A percentile compares a stretch with the other conserved stretches of the same genome.
phyloP scores from a whole-genome alignment of 35 echinoderm and acorn worm species.

The Stichopus chloronotus region DNA sequence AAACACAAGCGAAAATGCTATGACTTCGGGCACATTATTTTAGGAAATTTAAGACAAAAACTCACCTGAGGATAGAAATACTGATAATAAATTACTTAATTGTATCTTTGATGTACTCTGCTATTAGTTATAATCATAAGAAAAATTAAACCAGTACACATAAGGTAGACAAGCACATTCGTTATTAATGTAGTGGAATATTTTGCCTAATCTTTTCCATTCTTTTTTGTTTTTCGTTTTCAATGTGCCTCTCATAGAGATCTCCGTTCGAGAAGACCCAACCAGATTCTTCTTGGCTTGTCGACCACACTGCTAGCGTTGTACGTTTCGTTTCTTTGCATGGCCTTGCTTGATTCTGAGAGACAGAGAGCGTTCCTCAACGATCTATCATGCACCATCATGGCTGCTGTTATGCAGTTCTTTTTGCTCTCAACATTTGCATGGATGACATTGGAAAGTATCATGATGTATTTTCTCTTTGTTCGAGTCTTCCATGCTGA shows the following conservation, averaged over 20 bases:
- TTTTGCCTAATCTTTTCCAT: not conserved
- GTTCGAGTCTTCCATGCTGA: not conserved
- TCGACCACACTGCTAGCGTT: not conserved
- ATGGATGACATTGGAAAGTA: conserved; percentile 28
- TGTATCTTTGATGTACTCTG: too few species aligned
- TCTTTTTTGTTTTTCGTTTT: not conserved
- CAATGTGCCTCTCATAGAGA: not conserved
- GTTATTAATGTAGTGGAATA: not conserved
- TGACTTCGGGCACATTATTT: too few species aligned
- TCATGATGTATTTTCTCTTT: conserved; percentile 38
- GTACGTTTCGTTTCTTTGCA: conserved; percentile 6
- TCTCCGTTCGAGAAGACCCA: conserved; percentile 39
- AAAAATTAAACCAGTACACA: not conserved
- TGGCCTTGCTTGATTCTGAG: conserved; percentile 38
- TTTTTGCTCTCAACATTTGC: conserved; percentile 24
- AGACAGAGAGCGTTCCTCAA: conserved; percentile 1
- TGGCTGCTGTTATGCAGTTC: conserved; percentile 35
- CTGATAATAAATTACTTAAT: too few species aligned
- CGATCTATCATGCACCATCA: not conserved
- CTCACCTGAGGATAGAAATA: too few species aligned
- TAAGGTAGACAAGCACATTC: not conserved
- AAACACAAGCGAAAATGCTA: too few species aligned
- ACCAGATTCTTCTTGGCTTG: conserved; percentile 3
- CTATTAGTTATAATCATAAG: too few species aligned
- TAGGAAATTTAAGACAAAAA: too few species aligned